A percentile compares a stretch with the other conserved stretches of the same genome.
Evolutionary conservation across 2,113 vertebrate species (phyloP).

Genomic region (Lepisosteus osseus): DNA sequence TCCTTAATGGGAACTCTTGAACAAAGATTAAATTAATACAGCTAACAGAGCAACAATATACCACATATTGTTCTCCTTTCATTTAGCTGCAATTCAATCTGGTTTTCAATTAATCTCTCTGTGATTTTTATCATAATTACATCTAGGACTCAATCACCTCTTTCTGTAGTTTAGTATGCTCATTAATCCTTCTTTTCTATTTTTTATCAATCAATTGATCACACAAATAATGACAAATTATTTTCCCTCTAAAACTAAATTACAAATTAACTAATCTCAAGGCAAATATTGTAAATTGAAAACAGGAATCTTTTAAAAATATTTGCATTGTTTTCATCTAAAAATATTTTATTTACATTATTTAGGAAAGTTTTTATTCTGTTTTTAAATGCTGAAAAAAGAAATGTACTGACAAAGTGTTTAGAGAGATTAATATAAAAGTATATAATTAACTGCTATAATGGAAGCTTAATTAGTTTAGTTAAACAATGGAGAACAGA

Average conservation of each 20-base stretch:
- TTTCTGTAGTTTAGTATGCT: constrained; percentile 24
- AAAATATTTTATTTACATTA: constrained; percentile 19
- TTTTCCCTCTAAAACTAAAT: constrained; percentile 19
- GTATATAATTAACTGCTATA: constrained; percentile 37
- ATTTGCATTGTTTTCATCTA: too few relatives aligned
- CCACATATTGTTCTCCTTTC: too few relatives aligned
- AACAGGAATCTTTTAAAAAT: too few relatives aligned
- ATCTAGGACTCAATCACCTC: constrained; percentile 28
- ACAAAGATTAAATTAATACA: too few relatives aligned
- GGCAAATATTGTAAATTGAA: constrained; percentile 15
- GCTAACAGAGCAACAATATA: too few relatives aligned
- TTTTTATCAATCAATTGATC: constrained; percentile 47
- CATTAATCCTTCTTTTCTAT: constrained; percentile 38
- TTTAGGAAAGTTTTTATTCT: constrained; percentile 1
- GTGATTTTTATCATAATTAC: constrained; percentile 43
- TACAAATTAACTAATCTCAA: constrained; percentile 19
- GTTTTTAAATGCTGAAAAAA: neutral
- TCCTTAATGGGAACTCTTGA: too few relatives aligned
- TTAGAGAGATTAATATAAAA: constrained; percentile 28
- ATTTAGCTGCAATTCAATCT: neutral
- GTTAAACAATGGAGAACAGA: constrained; percentile 34
- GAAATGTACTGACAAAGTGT: neutral
- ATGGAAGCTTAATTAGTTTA: constrained; percentile 36
- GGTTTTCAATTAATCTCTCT: constrained; percentile 14
- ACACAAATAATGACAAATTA: constrained; percentile 39